Base-by-base conservation (phyloP, 1,140 invertebrate species). In the Camponotus pennsylvanicus region DNA sequence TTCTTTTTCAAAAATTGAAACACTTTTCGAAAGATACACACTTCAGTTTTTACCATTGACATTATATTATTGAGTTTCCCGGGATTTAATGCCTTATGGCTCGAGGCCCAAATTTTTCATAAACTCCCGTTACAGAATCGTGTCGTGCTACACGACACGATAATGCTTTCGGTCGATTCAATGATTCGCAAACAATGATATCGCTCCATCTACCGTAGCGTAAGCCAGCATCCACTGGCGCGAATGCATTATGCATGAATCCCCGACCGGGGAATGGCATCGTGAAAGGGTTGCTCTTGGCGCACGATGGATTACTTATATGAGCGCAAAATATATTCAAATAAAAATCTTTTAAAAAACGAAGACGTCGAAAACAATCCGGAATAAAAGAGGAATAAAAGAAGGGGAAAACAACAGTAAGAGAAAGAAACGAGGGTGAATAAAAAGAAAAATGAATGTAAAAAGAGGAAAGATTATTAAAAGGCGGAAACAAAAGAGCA, bases 141-240 rank as follows among this genome's bases (percentile, higher is more conserved):
- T 88, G 79, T 82, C 80, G 57, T 3, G 59, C 75, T 86, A 89
- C 79, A 82, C 27, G 27, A 27, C 27, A 27, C 40, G 84, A 84
- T 91, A 91, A 93, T 92, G 91, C 91, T 88, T 92, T 93, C 79
- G 79, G 77, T 82, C 87, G 92, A 93, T 91, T 93, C 92, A 93
- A 93, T 93, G 93, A 93, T 93, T 93, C 92, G 92, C 91, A 93
- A 93, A 93, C 92, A 93, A 93, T 93, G 93, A 93, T 93, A 93
- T 86, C 87, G 87, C 83, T 91, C 88, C 90, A 91, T 93, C 89
- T 27, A 27, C 27, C 13, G 18, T 32, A 42, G 88, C 79, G 77
- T 77, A 57, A 85, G 59, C 63, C 75, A 70, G 77, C 85, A 76
- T 80, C 61, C 85, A 66, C 49, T 42, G 40, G 66, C 61, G 77